Evolutionary conservation across 2,888 invertebrate genomes (phyloP).

Genomic region (Phyto melanocephala): DNA sequence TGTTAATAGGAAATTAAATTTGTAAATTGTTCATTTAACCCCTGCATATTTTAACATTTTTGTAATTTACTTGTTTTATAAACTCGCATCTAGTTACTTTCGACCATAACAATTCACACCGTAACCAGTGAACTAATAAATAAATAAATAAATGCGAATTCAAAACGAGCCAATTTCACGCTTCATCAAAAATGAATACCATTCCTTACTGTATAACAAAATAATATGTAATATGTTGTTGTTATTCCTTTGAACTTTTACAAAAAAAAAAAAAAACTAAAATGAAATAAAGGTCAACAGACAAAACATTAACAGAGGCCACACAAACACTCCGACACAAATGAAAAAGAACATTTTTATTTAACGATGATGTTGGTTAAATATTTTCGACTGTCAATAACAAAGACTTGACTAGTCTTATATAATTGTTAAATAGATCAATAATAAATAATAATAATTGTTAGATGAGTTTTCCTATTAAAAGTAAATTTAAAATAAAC

Average conservation of each 20-base stretch:
- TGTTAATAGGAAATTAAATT: constrained; percentile 76
- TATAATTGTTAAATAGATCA: too few species aligned
- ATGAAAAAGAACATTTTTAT: neutral
- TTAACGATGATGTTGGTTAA: neutral
- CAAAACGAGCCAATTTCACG: constrained; percentile 74
- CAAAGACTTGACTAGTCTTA: too few species aligned
- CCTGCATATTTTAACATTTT: neutral
- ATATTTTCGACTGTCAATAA: neutral
- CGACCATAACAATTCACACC: constrained; percentile 50
- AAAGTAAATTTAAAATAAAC: too few species aligned
- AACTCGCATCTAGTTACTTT: constrained; percentile 11
- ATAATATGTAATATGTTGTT: too few species aligned
- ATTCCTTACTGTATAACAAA: constrained; percentile 35
- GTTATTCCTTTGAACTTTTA: neutral
- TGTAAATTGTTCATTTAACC: constrained; percentile 59
- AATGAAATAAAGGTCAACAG: constrained; percentile 50
- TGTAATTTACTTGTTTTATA: neutral
- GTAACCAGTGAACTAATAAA: constrained; percentile 54
- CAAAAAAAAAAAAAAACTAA: constrained; percentile 21
- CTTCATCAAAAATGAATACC: constrained; percentile 73
- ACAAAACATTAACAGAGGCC: constrained; percentile 34
- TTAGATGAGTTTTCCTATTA: too few species aligned
- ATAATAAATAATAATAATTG: too few species aligned
- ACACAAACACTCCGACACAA: constrained; percentile 21
- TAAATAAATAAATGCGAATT: constrained; percentile 59